phyloP scores from a whole-genome alignment of 2,113 vertebrate genomes.

The Ochotona princeps region DNA sequence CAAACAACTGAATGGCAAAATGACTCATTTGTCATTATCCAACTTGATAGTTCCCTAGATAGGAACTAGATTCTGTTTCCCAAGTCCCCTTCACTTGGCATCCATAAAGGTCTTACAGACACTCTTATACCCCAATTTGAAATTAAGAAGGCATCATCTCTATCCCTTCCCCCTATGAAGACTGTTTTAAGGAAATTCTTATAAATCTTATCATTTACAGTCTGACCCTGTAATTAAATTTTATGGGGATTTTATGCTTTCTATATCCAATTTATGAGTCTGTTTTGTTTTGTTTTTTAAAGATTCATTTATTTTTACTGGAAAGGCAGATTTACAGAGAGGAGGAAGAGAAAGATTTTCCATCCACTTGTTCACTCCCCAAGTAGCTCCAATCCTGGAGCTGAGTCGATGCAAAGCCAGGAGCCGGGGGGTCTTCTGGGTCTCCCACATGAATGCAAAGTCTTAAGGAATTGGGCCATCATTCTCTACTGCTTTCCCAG shows the following conservation, averaged over 20 bases:
- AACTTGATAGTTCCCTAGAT: neutral
- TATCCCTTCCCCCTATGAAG: neutral
- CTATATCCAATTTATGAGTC: neutral
- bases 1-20: no score
- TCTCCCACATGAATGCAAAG: no score
- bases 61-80: neutral
- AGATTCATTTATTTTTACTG: no score
- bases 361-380: no score
- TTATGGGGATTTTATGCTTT: neutral
- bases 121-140: neutral
- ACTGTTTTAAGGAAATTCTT: neutral
- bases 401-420: no score
- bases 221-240: constrained; percentile 14
- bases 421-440: no score
- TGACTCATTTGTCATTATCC: neutral
- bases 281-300: no score
- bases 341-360: no score
- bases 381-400: no score
- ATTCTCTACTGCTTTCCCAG: no score
- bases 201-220: neutral
- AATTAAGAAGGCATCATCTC: constrained; percentile 1
- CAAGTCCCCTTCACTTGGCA: neutral
- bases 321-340: no score
- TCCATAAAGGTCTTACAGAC: neutral
- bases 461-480: no score